Evolutionary conservation across 1,140 invertebrate genomes (phyloP).

Genomic region (Mycetomoellerius zeteki): DNA sequence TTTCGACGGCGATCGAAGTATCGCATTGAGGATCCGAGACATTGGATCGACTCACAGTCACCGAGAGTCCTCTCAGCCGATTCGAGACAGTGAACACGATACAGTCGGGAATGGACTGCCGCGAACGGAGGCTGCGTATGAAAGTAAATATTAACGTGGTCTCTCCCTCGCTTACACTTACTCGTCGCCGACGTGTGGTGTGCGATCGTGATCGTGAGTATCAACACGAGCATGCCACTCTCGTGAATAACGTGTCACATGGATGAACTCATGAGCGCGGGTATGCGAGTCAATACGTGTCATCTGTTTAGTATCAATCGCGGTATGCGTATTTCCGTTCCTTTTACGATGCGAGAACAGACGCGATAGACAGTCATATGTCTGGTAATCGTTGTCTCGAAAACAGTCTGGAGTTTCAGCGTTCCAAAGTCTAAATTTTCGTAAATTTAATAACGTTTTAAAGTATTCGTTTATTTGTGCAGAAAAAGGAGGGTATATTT

Average conservation of each 20-base stretch:
- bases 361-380: background rate
- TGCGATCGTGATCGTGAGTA: constrained; percentile 30
- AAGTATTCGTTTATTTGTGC: background rate
- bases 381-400: background rate
- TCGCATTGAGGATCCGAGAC: constrained; percentile 27
- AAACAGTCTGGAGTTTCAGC: background rate
- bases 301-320: constrained; percentile 58
- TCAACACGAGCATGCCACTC: constrained; percentile 30
- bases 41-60: constrained; percentile 47
- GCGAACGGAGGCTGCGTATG: constrained; percentile 79
- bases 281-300: constrained; percentile 38
- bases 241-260: constrained; percentile 62
- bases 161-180: constrained; percentile 72
- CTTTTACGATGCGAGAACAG: constrained; percentile 26
- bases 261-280: constrained; percentile 18
- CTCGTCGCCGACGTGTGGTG: constrained; percentile 38
- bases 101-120: constrained; percentile 79
- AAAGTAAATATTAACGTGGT: constrained; percentile 83
- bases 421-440: background rate
- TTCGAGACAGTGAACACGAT: constrained; percentile 79
- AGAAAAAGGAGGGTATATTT: background rate
- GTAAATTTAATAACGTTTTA: background rate
- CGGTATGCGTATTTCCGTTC: constrained; percentile 28
- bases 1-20: background rate
- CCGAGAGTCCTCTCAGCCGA: constrained; percentile 62